Base-by-base conservation (phyloP, 1,140 invertebrate genomes). In the Apocrypta bakeri region DNA sequence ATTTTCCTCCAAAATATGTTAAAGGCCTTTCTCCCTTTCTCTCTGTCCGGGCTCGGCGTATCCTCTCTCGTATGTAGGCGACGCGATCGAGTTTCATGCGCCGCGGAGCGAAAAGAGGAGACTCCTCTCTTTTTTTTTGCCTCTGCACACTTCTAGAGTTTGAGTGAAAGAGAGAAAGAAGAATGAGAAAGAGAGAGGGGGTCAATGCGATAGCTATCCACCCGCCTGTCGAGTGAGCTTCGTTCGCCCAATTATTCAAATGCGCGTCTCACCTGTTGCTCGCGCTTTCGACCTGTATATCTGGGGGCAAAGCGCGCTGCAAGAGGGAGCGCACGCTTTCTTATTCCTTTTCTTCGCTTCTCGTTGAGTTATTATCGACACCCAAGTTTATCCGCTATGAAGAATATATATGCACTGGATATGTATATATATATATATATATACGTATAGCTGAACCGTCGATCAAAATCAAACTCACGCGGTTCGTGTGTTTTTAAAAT, bases 171-270 rank as follows among this genome's bases (percentile, higher is more conserved):
- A 40, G 9, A 37, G 73, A 84, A 82, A 71, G 73, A 83, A 84
- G 81, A n/a, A n/a, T n/a, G n/a, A n/a, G 63, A 33, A 14, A 64
- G 48, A 72, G 12, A 56, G 48, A 75, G 79, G 85, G 78, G 63
- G 48, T 74, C 69, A 82, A 40, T 56, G 48, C 48, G 81, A 84
- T 85, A 73, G 82, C 79, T 56, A n/a, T 21, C 7, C 48, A n/a
- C 48, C 48, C 48, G 48, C 48, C 48, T n/a, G 48, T 56, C 48
- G 48, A 56, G 83, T 79, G 81, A 83, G 82, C 83, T 85, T 88
- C 87, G 85, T 73, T 88, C 88, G 40, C 7, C 86, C 88, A 90
- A 91, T 90, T 90, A 91, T 91, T 91, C 90, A 90, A 89, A 90
- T 88, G 87, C 84, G 83, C 84, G 79, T 81, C 84, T 79, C 90